Percentiles rank a stretch among this genome's conserved stretches.
phyloP scores from a whole-genome alignment of 2,113 vertebrate species.

The Odobenus rosmarus region DNA sequence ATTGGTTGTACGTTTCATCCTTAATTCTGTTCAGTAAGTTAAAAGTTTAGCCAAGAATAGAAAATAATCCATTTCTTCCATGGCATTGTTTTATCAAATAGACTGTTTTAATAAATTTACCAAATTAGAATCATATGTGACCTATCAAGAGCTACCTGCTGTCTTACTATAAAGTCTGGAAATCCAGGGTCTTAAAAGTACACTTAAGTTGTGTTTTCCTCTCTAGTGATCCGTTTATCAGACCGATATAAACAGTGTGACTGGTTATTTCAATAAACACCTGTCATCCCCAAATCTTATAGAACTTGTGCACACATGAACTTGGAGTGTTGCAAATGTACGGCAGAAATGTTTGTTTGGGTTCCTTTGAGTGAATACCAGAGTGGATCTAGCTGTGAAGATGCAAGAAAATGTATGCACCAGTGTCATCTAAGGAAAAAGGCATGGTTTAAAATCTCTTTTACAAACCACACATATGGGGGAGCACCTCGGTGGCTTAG shows the following conservation, averaged over 20 bases:
- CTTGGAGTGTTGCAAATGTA: background rate
- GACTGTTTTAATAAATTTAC: background rate
- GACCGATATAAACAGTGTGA: background rate
- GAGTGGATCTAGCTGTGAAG: background rate
- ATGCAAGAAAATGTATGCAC: background rate
- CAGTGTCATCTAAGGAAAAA: background rate
- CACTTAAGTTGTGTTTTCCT: background rate
- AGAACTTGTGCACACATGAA: background rate
- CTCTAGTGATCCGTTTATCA: background rate
- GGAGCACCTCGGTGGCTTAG: background rate
- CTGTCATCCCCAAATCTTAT: background rate
- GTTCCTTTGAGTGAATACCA: background rate
- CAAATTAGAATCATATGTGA: background rate
- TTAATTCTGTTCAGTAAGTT: background rate
- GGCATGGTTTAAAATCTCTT: background rate
- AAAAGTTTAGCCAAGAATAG: background rate
- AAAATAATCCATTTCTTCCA: background rate
- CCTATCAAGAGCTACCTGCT: background rate
- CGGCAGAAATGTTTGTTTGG: constrained; percentile 15
- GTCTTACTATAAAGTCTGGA: background rate
- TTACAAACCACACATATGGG: background rate
- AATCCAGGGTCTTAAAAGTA: background rate
- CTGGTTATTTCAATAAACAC: background rate
- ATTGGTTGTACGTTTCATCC: background rate
- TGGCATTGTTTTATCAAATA: background rate